These are phyloP conservation scores for Tiphia femorata DNA, from an alignment of 2,888 invertebrate genomes.

Conservation along the genomic window DNA sequence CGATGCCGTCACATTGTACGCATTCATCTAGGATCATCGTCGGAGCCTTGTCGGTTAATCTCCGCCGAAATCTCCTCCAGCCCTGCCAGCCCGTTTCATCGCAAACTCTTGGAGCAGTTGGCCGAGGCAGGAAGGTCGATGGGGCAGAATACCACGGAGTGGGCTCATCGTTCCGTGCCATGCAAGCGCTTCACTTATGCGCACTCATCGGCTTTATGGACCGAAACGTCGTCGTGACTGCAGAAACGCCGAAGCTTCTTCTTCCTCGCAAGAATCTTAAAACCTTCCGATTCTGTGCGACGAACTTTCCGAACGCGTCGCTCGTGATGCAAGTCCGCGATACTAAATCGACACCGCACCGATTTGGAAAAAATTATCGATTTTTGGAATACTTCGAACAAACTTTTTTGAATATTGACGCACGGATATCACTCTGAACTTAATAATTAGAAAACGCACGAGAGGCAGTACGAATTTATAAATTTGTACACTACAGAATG, in stretches of 20 bases:
- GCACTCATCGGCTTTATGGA: constrained; percentile 56
- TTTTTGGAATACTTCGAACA: background rate
- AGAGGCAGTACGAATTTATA: too few relatives aligned
- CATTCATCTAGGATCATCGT: too few relatives aligned
- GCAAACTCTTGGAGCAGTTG: constrained; percentile 27
- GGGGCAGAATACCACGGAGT: constrained; percentile 40
- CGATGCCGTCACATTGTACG: too few relatives aligned
- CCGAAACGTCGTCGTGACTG: constrained; percentile 52
- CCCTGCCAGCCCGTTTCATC: constrained; percentile 17
- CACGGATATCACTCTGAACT: too few relatives aligned
- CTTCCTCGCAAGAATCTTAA: constrained; percentile 29
- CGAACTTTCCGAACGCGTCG: background rate
- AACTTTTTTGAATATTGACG: too few relatives aligned
- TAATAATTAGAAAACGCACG: too few relatives aligned
- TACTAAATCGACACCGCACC: too few relatives aligned
- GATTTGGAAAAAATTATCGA: too few relatives aligned
- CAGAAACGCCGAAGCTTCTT: constrained; percentile 41
- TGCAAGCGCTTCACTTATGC: constrained; percentile 57
- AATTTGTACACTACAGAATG: too few relatives aligned
- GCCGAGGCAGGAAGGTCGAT: constrained; percentile 41
- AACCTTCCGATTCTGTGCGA: constrained; percentile 38
- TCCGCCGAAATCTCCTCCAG: background rate
- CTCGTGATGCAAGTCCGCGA: too few relatives aligned
- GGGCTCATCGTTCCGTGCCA: constrained; percentile 52
- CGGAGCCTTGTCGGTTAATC: background rate